Conservation (phyloP, 2,888 invertebrate genomes). For the Drosophila formosana region DNA sequence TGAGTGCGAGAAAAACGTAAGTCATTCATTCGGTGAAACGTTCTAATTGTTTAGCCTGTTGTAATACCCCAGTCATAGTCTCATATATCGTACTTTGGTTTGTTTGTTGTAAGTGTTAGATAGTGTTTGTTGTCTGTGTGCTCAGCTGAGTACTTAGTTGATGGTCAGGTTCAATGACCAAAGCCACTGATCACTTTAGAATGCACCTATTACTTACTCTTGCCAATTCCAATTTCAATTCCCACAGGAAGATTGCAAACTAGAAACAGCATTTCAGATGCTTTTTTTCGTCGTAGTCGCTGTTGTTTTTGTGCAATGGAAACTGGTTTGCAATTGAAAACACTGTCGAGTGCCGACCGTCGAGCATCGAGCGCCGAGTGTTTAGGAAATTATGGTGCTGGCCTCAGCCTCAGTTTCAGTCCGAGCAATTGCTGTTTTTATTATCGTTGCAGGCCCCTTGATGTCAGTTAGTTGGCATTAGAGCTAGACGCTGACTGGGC, state of each 20-base stretch:
- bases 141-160: constrained; percentile 15
- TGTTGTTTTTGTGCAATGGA: constrained; percentile 32
- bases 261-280: constrained; percentile 50
- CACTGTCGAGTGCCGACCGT: neutral
- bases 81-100: constrained; percentile 5
- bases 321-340: constrained; percentile 69
- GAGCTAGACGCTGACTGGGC: constrained; percentile 3
- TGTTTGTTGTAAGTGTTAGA: constrained; percentile 49
- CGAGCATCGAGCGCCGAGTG: constrained; percentile 1
- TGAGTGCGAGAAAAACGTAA: constrained; percentile 35
- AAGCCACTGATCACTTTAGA: constrained; percentile 22
- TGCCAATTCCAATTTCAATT: constrained; percentile 51
- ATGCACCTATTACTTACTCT: constrained; percentile 21
- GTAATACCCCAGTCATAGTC: constrained; percentile 22
- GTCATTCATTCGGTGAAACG: constrained; percentile 50
- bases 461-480: constrained; percentile 51
- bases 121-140: constrained; percentile 21
- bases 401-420: constrained; percentile 60
- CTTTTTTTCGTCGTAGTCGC: constrained; percentile 13
- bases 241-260: constrained; percentile 66
- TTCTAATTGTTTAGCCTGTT: constrained; percentile 58
- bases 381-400: constrained; percentile 57
- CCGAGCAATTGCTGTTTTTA: constrained; percentile 37
- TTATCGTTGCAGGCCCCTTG: constrained; percentile 24
- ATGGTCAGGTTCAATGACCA: constrained; percentile 69